Base-by-base conservation (phyloP, 2,797 vertebrate species). In the Phoeniculus purpureus region DNA sequence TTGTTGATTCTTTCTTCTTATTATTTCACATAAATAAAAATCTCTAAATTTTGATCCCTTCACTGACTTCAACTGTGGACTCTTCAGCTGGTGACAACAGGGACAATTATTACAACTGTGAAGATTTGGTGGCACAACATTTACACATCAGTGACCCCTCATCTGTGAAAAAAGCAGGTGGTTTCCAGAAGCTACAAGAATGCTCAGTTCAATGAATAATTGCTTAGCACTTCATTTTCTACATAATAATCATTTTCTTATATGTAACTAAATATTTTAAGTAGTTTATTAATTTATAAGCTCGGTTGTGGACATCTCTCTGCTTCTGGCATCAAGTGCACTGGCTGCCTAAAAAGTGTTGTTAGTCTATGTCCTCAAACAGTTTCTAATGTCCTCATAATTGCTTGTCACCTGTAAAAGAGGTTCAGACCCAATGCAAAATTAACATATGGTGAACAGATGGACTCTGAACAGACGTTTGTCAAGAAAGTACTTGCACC, bases 381-480 rank as follows among this genome's bases (percentile, higher is more conserved):
- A 96, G 86, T 96, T 96, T 82, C 86, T 92, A 82, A 92, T 95
- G 96, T 97, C 97, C 96, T 97, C 95, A 91, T 95, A 97, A 97
- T 96, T 96, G 96, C 95, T 83, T 95, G 96, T 97, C 97, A 97
- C 97, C 97, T 97, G 97, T 94, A 97, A 96, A 96, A 94, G 92
- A 96, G 95, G 92, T 96, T 97, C 88, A 93, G 94, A 94, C 92
- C 94, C 83, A 50, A 97, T n/a, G 95, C 94, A 97, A 95, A 91
- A 97, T 94, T 93, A 97, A 94, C 97, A 97, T 96, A 96, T 90
- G 95, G 95, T 74, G 96, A 97, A 94, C 97, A 97, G 97, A 98
- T 98, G 97, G 97, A 96, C 96, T 51, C 31, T 19, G 96, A 94
- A 85, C 94, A 94, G 96, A 94, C 95, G 72, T 96, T 96, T 94